A percentile compares a stretch with the other conserved stretches of the same genome.
Evolutionary conservation across 2,888 invertebrate species (phyloP).

Genomic region (Rutpela maculata): DNA sequence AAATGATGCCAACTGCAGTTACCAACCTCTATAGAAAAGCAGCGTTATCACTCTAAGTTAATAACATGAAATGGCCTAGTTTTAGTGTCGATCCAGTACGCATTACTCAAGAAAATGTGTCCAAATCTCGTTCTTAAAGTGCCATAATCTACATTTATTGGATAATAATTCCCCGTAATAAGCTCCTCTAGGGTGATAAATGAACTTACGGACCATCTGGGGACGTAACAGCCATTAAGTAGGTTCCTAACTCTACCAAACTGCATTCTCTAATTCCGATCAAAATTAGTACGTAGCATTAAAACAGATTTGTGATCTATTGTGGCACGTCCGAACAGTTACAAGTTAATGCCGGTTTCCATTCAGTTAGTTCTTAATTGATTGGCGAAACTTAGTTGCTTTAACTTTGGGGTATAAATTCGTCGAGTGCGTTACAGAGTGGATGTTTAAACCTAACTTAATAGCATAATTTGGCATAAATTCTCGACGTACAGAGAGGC

Average conservation of each 20-base stretch:
- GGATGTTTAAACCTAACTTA: background rate
- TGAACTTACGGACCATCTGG: conserved; percentile 50
- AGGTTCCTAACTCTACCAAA: conserved; percentile 35
- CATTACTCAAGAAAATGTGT: background rate
- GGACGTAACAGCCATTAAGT: conserved; percentile 54
- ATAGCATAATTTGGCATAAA: background rate
- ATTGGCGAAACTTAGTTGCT: conserved; percentile 34
- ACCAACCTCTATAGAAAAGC: no score
- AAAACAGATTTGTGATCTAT: conserved; percentile 41
- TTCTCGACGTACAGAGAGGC: no score
- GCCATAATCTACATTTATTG: conserved; percentile 5
- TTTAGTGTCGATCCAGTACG: no score
- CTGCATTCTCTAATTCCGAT: conserved; percentile 41
- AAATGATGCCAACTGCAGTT: no score
- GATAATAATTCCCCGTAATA: conserved; percentile 24
- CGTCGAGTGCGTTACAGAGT: background rate
- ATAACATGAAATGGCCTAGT: no score
- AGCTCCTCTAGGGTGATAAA: conserved; percentile 47
- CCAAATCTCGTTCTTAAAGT: background rate
- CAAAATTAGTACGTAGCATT: conserved; percentile 32
- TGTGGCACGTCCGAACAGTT: conserved; percentile 29
- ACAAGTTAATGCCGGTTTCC: conserved; percentile 41
- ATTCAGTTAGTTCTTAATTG: conserved; percentile 34
- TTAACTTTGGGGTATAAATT: conserved; percentile 17
- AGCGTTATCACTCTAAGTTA: no score